These are phyloP conservation scores for Sympetrum striolatum DNA, from an alignment of 2,888 invertebrate genomes.

Conservation along the genomic window DNA sequence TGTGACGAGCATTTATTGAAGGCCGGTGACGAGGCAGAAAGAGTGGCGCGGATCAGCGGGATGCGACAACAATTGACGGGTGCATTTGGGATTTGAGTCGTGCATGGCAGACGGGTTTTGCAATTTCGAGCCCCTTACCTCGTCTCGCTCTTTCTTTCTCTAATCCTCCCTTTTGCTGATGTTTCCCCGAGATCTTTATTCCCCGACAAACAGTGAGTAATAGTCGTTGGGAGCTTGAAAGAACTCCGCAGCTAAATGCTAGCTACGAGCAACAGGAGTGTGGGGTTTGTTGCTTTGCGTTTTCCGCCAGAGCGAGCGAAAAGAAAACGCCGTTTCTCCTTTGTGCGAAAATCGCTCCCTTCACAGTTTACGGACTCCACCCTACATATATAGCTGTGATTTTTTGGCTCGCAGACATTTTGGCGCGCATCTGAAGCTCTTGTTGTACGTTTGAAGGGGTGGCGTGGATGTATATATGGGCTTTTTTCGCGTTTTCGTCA, in stretches of 20 bases:
- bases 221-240: background rate
- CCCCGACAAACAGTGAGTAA: background rate
- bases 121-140: background rate
- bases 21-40: background rate
- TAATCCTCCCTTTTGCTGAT: background rate
- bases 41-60: background rate
- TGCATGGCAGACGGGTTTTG: background rate
- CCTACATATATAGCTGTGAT: background rate
- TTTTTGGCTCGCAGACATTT: background rate
- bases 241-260: background rate
- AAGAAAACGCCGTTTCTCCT: background rate
- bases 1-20: background rate
- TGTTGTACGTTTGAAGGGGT: background rate
- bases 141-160: background rate
- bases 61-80: background rate
- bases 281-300: background rate
- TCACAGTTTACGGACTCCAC: background rate
- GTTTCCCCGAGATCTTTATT: background rate
- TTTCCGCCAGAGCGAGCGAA: background rate
- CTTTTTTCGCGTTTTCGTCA: background rate
- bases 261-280: background rate
- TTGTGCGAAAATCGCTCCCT: background rate
- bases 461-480: background rate
- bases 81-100: background rate
- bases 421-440: background rate